Evolutionary conservation across 2,888 invertebrate genomes (phyloP).

Genomic region (Rotaria macrura): DNA sequence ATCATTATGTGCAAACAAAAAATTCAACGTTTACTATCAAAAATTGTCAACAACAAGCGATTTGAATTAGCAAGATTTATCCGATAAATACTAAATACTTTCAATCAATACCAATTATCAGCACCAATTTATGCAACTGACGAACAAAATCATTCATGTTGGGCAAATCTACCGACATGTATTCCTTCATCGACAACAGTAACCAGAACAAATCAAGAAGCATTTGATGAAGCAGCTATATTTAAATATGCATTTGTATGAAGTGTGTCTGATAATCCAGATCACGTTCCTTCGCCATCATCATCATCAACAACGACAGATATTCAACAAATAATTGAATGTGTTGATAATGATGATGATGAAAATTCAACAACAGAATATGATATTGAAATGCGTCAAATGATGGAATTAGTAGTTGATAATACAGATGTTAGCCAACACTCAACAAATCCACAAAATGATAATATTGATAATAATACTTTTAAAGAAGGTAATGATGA

Average conservation of each 20-base stretch:
- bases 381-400: neutral
- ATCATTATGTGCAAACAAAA: slow-evolving; percentile 18
- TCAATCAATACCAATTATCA: neutral
- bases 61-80: neutral
- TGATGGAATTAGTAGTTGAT: neutral
- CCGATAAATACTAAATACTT: neutral
- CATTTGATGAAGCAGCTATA: slow-evolving; percentile 65
- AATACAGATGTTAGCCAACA: neutral
- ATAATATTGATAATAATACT: neutral
- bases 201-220: neutral
- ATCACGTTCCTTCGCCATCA: neutral
- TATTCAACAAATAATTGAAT: neutral
- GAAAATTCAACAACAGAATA: neutral
- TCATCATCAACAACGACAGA: neutral
- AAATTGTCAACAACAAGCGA: slow-evolving; percentile 10
- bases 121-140: neutral
- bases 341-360: neutral
- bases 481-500: neutral
- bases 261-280: slow-evolving; percentile 61
- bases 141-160: neutral
- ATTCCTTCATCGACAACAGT: neutral
- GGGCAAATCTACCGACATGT: too few relatives aligned
- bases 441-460: neutral
- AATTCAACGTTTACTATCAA: slow-evolving; percentile 8
- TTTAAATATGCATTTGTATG: slow-evolving; percentile 88